Percentiles rank a stretch among this genome's conserved stretches.
These are phyloP conservation scores for Lutraria lutraria DNA, from an alignment of 2,888 invertebrate genomes.

Conservation along the genomic window DNA sequence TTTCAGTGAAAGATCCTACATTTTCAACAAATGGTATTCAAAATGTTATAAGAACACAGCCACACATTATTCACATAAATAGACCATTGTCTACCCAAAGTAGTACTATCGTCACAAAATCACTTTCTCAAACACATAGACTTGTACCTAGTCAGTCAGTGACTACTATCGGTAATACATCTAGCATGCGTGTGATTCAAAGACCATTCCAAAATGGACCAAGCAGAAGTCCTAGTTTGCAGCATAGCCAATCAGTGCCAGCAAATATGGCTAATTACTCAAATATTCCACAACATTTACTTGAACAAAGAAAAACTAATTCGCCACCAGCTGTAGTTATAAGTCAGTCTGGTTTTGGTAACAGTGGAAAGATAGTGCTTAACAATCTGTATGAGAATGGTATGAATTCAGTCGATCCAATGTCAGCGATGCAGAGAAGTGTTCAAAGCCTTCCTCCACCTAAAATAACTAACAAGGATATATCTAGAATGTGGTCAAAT, in stretches of 20 bases:
- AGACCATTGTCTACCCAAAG: constrained; percentile 43
- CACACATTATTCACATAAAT: constrained; percentile 59
- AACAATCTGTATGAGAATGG: constrained; percentile 49
- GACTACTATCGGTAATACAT: constrained; percentile 32
- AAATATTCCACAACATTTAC: constrained; percentile 55
- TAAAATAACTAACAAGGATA: constrained; percentile 79
- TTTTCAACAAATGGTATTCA: constrained; percentile 24
- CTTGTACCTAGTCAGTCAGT: constrained; percentile 48
- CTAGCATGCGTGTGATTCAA: constrained; percentile 66
- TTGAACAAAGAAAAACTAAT: constrained; percentile 51
- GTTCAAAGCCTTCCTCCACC: constrained; percentile 60
- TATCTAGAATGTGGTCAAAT: constrained; percentile 83
- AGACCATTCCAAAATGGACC: constrained; percentile 65
- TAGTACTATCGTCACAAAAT: constrained; percentile 31
- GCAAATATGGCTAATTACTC: constrained; percentile 46
- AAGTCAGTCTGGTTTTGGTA: constrained; percentile 63
- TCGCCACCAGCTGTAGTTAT: constrained; percentile 68
- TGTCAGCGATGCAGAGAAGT: constrained; percentile 67
- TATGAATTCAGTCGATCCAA: constrained; percentile 31
- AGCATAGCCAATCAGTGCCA: constrained; percentile 64
- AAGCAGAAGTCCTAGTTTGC: constrained; percentile 38
- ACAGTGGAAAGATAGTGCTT: constrained; percentile 68
- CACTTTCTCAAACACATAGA: constrained; percentile 41
- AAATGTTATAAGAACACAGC: constrained; percentile 46
- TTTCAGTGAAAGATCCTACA: constrained; percentile 19